These are phyloP conservation scores for Upupa epops DNA, from an alignment of 2,113 vertebrate genomes.

Conservation along the genomic window DNA sequence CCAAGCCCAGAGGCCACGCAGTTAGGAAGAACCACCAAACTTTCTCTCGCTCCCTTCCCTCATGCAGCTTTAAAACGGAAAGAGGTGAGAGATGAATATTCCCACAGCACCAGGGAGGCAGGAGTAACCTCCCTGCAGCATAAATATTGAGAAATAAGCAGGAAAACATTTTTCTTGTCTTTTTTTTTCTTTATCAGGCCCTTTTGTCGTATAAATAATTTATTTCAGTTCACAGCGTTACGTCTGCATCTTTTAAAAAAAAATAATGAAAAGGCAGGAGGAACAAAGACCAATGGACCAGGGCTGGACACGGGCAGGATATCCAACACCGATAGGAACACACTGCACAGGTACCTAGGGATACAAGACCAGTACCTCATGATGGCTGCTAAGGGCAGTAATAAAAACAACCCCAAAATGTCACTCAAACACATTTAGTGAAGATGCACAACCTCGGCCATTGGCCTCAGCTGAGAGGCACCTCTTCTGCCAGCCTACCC, in stretches of 20 bases:
- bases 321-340: conserved; percentile 31
- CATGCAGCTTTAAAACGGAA: neutral
- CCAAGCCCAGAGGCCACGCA: fast-evolving
- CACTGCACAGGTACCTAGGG: neutral
- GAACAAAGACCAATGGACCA: conserved; percentile 16
- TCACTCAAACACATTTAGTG: neutral
- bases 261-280: neutral
- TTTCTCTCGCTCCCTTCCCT: neutral
- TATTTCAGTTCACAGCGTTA: conserved; percentile 77
- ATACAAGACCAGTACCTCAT: neutral
- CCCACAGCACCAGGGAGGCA: neutral
- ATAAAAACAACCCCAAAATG: neutral
- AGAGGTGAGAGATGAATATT: neutral
- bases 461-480: neutral
- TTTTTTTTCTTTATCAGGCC: conserved; percentile 26
- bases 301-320: neutral
- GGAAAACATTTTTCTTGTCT: neutral
- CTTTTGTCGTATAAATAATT: conserved; percentile 77
- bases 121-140: neutral
- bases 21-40: neutral
- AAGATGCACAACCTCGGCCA: neutral
- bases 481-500: neutral
- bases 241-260: conserved; percentile 63
- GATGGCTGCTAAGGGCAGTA: neutral
- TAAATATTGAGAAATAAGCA: neutral